Evolutionary conservation across 1,140 invertebrate species (phyloP).

Genomic region (Nautilus pompilius): DNA sequence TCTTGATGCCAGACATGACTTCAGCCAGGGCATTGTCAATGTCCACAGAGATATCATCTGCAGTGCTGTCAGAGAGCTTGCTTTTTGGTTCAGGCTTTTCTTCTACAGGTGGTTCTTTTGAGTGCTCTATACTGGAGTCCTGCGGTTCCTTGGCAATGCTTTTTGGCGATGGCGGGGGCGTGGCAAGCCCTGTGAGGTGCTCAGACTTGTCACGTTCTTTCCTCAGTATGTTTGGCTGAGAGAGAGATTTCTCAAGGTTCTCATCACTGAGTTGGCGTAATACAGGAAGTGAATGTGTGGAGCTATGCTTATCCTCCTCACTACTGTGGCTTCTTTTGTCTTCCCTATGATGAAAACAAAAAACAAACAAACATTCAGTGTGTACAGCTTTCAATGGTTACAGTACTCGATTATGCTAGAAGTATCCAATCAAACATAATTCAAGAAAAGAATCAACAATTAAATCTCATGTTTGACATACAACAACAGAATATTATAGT

Average conservation of each 20-base stretch:
- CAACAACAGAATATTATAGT: too few species aligned
- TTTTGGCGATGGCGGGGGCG: not conserved
- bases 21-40: slow-evolving; percentile 51
- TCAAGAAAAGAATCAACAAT: too few species aligned
- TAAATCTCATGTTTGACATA: too few species aligned
- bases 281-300: slow-evolving; percentile 60
- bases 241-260: slow-evolving; percentile 35
- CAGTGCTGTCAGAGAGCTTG: slow-evolving; percentile 11
- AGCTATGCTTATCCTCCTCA: slow-evolving; percentile 41
- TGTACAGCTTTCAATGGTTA: not conserved
- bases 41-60: slow-evolving; percentile 46
- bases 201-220: slow-evolving; percentile 7
- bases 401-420: not conserved
- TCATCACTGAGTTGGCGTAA: slow-evolving; percentile 20
- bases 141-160: not conserved
- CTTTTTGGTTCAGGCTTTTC: slow-evolving; percentile 5
- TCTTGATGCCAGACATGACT: slow-evolving; percentile 48
- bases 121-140: slow-evolving; percentile 4
- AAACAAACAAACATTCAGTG: not conserved
- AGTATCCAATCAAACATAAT: too few species aligned
- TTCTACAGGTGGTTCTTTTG: not conserved
- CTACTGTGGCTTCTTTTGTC: slow-evolving; percentile 23
- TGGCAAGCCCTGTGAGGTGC: not conserved
- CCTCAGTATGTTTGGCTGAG: slow-evolving; percentile 36
- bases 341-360: slow-evolving; percentile 25